Evolutionary conservation across 2,888 invertebrate genomes (phyloP).

Genomic region (Erebia aethiops): DNA sequence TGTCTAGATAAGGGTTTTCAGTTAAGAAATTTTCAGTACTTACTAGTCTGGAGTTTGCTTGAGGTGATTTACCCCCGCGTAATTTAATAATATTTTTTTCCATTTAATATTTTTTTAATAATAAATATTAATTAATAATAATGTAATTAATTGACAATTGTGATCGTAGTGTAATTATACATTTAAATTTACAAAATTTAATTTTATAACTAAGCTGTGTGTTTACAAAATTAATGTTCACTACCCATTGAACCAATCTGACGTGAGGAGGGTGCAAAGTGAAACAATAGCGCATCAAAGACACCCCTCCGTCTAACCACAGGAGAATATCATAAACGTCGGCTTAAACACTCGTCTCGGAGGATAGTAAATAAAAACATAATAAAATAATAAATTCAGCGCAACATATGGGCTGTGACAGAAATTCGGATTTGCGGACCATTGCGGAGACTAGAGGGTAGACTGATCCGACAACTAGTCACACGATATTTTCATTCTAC

Average conservation of each 20-base stretch:
- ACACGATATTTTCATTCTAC: constrained; percentile 27
- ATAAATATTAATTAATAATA: too few relatives aligned
- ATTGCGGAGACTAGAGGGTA: constrained; percentile 42
- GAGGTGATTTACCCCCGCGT: too few relatives aligned
- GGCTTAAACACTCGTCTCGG: constrained; percentile 80
- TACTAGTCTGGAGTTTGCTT: too few relatives aligned
- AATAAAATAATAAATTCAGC: constrained; percentile 80
- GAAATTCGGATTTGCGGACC: constrained; percentile 49
- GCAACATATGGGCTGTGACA: constrained; percentile 74
- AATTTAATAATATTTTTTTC: too few relatives aligned
- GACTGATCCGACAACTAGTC: constrained; percentile 42
- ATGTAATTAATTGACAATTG: background rate
- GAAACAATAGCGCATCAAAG: constrained; percentile 75
- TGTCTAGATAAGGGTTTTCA: too few relatives aligned
- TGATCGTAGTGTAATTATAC: background rate
- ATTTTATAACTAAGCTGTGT: constrained; percentile 15
- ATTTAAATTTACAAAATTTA: constrained; percentile 6
- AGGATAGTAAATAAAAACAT: constrained; percentile 81
- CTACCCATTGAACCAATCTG: constrained; percentile 60
- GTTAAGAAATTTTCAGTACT: too few relatives aligned
- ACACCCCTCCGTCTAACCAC: constrained; percentile 73
- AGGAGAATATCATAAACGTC: constrained; percentile 81
- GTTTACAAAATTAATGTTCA: constrained; percentile 28
- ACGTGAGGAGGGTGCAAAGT: constrained; percentile 70
- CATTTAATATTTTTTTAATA: too few relatives aligned